These are phyloP conservation scores for Microchirus variegatus DNA, from an alignment of 2,797 vertebrate genomes.

Conservation along the genomic window DNA sequence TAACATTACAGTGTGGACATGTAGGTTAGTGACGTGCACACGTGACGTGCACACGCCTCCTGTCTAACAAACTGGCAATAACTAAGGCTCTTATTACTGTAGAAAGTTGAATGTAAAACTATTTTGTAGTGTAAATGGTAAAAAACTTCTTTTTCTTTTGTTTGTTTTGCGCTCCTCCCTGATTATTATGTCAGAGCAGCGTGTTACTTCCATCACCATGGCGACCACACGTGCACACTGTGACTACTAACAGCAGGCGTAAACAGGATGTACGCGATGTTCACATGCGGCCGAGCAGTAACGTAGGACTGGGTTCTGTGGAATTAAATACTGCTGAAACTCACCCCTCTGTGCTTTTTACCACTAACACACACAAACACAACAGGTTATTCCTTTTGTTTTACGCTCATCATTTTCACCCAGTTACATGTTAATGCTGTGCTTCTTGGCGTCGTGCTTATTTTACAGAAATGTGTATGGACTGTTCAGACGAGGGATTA, in stretches of 20 bases:
- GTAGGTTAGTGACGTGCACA: slow-evolving; percentile 14
- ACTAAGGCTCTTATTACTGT: slow-evolving; percentile 42
- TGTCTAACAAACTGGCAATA: slow-evolving; percentile 57
- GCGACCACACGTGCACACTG: slow-evolving; percentile 43
- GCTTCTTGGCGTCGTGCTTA: no score
- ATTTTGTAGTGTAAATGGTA: slow-evolving; percentile 22
- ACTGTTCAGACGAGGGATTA: no score
- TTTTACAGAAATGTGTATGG: no score
- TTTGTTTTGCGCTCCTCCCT: slow-evolving; percentile 20
- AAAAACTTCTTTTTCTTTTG: slow-evolving; percentile 1
- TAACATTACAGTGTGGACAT: slow-evolving; percentile 17
- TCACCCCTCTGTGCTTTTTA: slow-evolving; percentile 3
- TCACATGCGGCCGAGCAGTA: neutral
- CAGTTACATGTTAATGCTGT: no score
- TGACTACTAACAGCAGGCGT: slow-evolving; percentile 39
- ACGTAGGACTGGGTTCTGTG: neutral
- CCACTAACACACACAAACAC: neutral
- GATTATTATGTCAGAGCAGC: slow-evolving; percentile 23
- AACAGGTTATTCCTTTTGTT: no score
- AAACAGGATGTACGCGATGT: slow-evolving; percentile 9
- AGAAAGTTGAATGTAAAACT: slow-evolving; percentile 52
- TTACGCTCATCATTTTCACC: no score
- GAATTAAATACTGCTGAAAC: slow-evolving; percentile 1
- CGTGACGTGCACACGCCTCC: no score
- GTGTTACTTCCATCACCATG: slow-evolving; percentile 33